A percentile compares a stretch with the other conserved stretches of the same genome.
These are phyloP conservation scores for Atlantisia rogersi DNA, from an alignment of 2,113 vertebrate species.

Conservation along the genomic window DNA sequence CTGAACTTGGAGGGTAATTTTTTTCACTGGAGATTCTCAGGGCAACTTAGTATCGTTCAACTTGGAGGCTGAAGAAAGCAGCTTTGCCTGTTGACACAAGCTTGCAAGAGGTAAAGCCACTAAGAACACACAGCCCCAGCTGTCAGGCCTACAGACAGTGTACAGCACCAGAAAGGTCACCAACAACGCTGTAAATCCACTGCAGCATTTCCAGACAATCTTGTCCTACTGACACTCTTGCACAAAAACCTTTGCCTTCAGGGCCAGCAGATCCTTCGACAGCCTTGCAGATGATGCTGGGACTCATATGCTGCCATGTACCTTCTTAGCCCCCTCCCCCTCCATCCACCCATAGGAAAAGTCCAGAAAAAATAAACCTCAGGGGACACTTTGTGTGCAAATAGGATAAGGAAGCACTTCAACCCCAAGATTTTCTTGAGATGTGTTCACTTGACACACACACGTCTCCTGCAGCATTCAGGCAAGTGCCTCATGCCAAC, in stretches of 20 bases:
- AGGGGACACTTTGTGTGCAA: neutral
- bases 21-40: neutral
- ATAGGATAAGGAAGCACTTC: neutral
- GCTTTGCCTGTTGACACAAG: neutral
- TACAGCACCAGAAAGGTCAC: slow-evolving; percentile 40
- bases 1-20: neutral
- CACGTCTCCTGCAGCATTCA: neutral
- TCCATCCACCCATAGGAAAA: neutral
- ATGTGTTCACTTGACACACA: accelerated
- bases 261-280: neutral
- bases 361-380: neutral
- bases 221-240: neutral
- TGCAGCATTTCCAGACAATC: neutral
- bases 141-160: neutral
- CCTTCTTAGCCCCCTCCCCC: neutral
- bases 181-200: neutral
- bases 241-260: neutral
- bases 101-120: neutral
- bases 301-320: neutral
- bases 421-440: neutral
- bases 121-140: neutral
- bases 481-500: accelerated
- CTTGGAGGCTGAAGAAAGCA: neutral
- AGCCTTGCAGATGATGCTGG: neutral
- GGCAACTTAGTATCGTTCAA: neutral